Percentiles rank a stretch among this genome's conserved stretches.
phyloP scores from a whole-genome alignment of 2,888 invertebrate genomes.

The Hydriomena furcata region DNA sequence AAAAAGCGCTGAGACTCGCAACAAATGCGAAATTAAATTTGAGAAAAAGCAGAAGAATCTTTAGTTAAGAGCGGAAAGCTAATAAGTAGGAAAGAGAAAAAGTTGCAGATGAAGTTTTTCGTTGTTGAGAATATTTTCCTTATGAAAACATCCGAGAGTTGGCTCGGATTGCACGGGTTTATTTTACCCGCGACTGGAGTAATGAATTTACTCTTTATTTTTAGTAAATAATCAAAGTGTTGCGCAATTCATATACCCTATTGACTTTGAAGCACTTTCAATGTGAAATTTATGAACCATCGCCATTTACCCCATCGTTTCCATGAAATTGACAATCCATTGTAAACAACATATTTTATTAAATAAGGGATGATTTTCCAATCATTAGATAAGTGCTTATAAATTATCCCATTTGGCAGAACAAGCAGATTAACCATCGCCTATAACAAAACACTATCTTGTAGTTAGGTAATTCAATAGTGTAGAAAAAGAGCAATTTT shows the following conservation, averaged over 20 bases:
- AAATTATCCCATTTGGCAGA: no score
- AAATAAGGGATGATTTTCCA: no score
- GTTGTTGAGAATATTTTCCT: slow-evolving; percentile 64
- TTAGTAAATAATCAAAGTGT: slow-evolving; percentile 42
- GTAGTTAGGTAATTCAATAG: no score
- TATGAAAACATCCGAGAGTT: slow-evolving; percentile 64
- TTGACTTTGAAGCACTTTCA: neutral
- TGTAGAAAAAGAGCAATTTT: no score
- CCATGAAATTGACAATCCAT: no score
- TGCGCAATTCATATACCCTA: neutral
- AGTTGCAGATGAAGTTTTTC: slow-evolving; percentile 67
- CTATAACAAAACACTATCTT: no score
- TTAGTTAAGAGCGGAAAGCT: slow-evolving; percentile 65
- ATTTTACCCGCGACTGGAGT: slow-evolving; percentile 49
- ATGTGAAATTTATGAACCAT: neutral
- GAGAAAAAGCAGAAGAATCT: slow-evolving; percentile 58
- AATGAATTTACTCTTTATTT: slow-evolving; percentile 56
- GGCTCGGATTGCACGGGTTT: slow-evolving; percentile 56
- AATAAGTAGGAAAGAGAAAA: slow-evolving; percentile 61
- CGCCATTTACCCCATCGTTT: no score
- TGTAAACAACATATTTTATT: no score
- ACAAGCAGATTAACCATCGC: no score
- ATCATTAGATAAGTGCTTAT: no score
- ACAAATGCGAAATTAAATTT: slow-evolving; percentile 60
- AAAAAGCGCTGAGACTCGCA: slow-evolving; percentile 44